Evolutionary conservation across 2,888 invertebrate species (phyloP).

Genomic region (Pseudeuparius sepicola): DNA sequence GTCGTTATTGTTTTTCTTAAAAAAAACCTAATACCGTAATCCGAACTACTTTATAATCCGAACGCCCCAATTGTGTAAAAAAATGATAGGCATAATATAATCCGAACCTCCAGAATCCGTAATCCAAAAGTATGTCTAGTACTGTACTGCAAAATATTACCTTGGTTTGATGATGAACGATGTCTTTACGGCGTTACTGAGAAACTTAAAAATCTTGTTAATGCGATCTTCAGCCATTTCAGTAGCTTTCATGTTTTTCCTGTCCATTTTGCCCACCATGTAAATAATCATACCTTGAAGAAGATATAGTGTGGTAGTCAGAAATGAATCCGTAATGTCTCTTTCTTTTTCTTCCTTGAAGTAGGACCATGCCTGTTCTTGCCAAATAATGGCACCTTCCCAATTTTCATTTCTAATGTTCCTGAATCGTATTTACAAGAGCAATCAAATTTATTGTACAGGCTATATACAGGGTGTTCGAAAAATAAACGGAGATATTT

Average conservation of each 20-base stretch:
- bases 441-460: too few relatives aligned
- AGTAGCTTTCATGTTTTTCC: conserved; percentile 28
- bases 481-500: too few relatives aligned
- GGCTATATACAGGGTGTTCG: too few relatives aligned
- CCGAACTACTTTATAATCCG: too few relatives aligned
- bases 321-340: conserved; percentile 21
- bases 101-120: too few relatives aligned
- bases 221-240: conserved; percentile 30
- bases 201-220: conserved; percentile 27
- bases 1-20: too few relatives aligned
- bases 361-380: conserved; percentile 38
- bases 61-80: too few relatives aligned
- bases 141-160: too few relatives aligned
- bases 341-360: conserved; percentile 17
- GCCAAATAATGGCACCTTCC: conserved; percentile 48
- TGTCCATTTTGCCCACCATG: conserved; percentile 39
- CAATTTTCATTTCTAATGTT: conserved; percentile 47
- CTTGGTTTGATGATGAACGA: conserved; percentile 35
- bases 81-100: too few relatives aligned
- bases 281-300: conserved; percentile 47
- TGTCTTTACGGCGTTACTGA: conserved; percentile 28
- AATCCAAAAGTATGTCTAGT: too few relatives aligned
- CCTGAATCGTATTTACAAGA: conserved; percentile 34
- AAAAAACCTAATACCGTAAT: too few relatives aligned
- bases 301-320: conserved; percentile 42